Evolutionary conservation across 2,113 vertebrate species (phyloP).

Genomic region (Rousettus leschenaultii): DNA sequence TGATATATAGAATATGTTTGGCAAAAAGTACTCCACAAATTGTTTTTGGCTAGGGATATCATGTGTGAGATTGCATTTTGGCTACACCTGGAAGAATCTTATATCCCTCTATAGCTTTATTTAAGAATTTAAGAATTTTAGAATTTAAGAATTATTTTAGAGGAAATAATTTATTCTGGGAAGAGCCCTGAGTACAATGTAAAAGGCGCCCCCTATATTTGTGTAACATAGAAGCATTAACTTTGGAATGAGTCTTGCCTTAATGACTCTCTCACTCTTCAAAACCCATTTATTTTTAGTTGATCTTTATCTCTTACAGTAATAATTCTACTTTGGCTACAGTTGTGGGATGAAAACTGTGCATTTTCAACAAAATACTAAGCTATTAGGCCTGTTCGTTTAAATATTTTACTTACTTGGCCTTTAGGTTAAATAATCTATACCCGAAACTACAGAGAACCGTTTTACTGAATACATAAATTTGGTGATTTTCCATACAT

Average conservation of each 20-base stretch:
- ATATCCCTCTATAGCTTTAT: background rate
- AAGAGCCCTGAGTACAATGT: background rate
- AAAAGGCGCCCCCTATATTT: background rate
- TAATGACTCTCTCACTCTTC: background rate
- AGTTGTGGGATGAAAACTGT: background rate
- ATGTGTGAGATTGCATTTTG: background rate
- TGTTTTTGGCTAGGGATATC: background rate
- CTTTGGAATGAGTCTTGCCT: background rate
- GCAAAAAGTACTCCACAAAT: background rate
- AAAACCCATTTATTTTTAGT: background rate
- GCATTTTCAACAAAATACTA: background rate
- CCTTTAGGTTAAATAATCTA: background rate
- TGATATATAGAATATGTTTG: background rate
- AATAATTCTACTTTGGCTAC: background rate
- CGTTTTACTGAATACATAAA: background rate
- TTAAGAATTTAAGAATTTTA: too few relatives aligned
- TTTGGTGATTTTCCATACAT: background rate
- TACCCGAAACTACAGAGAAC: background rate
- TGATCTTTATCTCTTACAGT: background rate
- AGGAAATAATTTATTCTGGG: background rate
- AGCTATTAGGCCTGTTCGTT: background rate
- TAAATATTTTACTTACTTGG: background rate
- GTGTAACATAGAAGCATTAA: background rate
- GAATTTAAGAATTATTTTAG: background rate
- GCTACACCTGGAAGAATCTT: background rate